These are phyloP conservation scores for Miniopterus natalensis DNA, from an alignment of 2,113 vertebrate genomes.

Conservation along the genomic window DNA sequence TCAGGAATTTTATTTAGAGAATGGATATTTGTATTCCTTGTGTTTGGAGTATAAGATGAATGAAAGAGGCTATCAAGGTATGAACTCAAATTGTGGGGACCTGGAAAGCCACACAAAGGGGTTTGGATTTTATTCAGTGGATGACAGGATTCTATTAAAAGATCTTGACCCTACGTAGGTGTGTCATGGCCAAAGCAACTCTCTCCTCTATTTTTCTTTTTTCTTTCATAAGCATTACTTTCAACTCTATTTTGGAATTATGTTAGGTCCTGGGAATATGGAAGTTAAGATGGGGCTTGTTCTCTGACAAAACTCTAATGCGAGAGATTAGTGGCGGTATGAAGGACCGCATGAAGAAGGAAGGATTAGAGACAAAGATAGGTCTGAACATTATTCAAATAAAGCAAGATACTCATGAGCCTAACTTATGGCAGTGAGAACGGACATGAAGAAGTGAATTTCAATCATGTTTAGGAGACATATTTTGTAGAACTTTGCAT, in stretches of 20 bases:
- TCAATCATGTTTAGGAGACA: neutral
- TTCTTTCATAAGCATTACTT: neutral
- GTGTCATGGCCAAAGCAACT: neutral
- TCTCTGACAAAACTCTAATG: neutral
- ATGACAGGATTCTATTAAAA: neutral
- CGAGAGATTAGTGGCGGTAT: neutral
- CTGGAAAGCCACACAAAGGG: neutral
- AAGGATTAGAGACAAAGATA: neutral
- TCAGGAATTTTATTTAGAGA: neutral
- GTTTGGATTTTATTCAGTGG: neutral
- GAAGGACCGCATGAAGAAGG: neutral
- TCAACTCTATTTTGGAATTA: neutral
- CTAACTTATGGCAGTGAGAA: neutral
- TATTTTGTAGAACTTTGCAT: constrained; percentile 1
- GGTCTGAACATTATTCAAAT: constrained; percentile 27
- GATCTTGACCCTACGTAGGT: neutral
- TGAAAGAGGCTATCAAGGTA: too few species aligned
- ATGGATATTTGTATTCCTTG: neutral
- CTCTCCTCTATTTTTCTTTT: neutral
- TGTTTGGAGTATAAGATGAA: neutral
- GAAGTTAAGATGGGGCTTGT: neutral
- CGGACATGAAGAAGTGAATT: neutral
- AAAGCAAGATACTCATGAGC: neutral
- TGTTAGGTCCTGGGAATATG: neutral
- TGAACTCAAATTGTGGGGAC: neutral